A percentile compares a stretch with the other conserved stretches of the same genome.
Conservation (phyloP, 1,140 invertebrate genomes). For the Acyrthosiphon pisum region DNA sequence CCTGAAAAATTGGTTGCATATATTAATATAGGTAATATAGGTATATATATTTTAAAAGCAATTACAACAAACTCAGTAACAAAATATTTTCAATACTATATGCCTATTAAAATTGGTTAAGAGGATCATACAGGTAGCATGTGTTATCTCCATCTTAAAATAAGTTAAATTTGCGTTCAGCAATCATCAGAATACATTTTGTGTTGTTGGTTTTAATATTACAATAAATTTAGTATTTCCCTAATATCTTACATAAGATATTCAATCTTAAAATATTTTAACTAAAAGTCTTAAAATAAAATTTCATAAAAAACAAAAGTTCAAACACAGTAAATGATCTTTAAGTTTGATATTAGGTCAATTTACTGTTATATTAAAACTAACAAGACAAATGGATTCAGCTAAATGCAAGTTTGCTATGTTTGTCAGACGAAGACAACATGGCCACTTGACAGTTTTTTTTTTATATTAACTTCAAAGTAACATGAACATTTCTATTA, state of each 20-base stretch:
- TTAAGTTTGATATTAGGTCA: neutral
- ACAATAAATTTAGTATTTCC: neutral
- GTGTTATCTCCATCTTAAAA: neutral
- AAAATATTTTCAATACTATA: neutral
- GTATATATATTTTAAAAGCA: neutral
- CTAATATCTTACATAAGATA: neutral
- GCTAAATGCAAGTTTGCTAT: neutral
- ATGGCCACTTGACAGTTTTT: neutral
- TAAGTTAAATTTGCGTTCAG: too few relatives aligned
- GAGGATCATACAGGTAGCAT: neutral
- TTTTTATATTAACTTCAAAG: neutral
- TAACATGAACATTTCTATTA: neutral
- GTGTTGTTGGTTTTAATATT: neutral
- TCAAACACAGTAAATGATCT: neutral
- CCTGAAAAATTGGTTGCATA: constrained; percentile 64
- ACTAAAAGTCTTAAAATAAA: neutral
- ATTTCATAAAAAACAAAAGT: neutral
- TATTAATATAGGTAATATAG: constrained; percentile 32
- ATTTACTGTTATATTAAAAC: neutral
- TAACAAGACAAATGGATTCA: neutral
- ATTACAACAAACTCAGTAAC: neutral
- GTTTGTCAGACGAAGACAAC: neutral
- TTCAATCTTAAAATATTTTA: neutral
- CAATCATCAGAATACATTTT: neutral
- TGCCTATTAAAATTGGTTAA: neutral